phyloP scores from a whole-genome alignment of 2,113 vertebrate species.

The Vidua chalybeata region DNA sequence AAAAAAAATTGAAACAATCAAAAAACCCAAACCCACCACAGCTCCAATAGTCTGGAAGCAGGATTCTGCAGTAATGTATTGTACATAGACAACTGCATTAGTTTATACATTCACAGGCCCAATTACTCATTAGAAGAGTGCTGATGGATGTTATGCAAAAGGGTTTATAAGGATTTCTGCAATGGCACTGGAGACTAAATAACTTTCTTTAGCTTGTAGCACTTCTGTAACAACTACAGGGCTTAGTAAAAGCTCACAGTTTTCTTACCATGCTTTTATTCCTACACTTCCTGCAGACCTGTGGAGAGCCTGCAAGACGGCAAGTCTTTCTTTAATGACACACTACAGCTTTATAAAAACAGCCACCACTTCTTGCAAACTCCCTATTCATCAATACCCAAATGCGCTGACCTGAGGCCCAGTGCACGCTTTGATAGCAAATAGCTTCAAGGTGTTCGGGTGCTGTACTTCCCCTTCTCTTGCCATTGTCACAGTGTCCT shows the following conservation, averaged over 20 bases:
- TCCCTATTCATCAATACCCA: not conserved
- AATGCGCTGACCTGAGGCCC: not conserved
- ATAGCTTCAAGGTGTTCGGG: not conserved
- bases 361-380: not conserved
- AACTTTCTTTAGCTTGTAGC: not conserved
- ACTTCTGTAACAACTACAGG: not conserved
- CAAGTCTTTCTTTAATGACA: slow-evolving; percentile 4
- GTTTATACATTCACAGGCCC: not conserved
- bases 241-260: not conserved
- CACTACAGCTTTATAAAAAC: not conserved
- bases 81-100: not conserved
- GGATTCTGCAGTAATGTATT: not conserved
- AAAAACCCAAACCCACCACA: not conserved
- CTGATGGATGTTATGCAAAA: not conserved
- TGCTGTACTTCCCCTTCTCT: not conserved
- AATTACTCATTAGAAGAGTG: not conserved
- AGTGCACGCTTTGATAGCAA: not conserved
- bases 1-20: not conserved
- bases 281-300: not conserved
- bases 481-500: not conserved
- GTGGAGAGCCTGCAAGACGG: not conserved
- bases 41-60: not conserved
- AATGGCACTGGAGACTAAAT: not conserved
- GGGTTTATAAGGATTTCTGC: not conserved
- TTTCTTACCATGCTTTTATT: not conserved